Percentiles rank a stretch among this genome's conserved stretches.
phyloP scores from a whole-genome alignment of 2,888 invertebrate species.

The Callyntrura sp. region DNA sequence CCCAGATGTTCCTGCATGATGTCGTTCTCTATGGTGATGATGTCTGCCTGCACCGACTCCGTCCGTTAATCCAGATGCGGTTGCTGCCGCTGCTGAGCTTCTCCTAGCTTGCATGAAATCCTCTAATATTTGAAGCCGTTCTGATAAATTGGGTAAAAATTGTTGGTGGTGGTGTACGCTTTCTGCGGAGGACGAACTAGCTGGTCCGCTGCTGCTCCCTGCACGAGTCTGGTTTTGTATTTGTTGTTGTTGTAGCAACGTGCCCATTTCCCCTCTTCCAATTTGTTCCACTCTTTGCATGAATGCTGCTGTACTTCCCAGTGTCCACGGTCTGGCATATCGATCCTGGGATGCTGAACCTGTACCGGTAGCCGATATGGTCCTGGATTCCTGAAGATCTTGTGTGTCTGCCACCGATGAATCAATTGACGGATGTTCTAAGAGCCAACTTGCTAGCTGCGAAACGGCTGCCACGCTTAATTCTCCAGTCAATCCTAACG shows the following conservation, averaged over 20 bases:
- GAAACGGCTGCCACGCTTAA: constrained; percentile 87
- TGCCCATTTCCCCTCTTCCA: constrained; percentile 47
- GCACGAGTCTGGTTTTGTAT: not conserved
- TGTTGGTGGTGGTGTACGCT: constrained; percentile 45
- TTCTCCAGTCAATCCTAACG: constrained; percentile 86
- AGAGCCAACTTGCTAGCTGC: constrained; percentile 89
- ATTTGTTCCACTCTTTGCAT: constrained; percentile 69
- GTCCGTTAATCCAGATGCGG: not conserved
- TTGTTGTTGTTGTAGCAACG: not conserved
- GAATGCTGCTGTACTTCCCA: constrained; percentile 72
- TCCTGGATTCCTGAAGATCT: not conserved
- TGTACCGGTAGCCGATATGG: too few relatives aligned
- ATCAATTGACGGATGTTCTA: constrained; percentile 88
- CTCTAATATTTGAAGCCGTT: constrained; percentile 37
- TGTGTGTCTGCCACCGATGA: constrained; percentile 76
- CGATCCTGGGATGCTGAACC: constrained; percentile 46
- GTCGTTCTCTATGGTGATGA: constrained; percentile 56
- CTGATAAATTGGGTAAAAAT: constrained; percentile 32
- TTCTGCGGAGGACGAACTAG: constrained; percentile 47
- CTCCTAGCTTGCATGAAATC: constrained; percentile 49
- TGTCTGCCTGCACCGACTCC: not conserved
- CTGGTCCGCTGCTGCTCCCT: constrained; percentile 17
- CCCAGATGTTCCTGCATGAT: constrained; percentile 59
- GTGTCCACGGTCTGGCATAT: constrained; percentile 78
- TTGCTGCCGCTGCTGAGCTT: not conserved